These are phyloP conservation scores for Eupithecia insigniata DNA, from an alignment of 2,888 invertebrate genomes.

Conservation along the genomic window DNA sequence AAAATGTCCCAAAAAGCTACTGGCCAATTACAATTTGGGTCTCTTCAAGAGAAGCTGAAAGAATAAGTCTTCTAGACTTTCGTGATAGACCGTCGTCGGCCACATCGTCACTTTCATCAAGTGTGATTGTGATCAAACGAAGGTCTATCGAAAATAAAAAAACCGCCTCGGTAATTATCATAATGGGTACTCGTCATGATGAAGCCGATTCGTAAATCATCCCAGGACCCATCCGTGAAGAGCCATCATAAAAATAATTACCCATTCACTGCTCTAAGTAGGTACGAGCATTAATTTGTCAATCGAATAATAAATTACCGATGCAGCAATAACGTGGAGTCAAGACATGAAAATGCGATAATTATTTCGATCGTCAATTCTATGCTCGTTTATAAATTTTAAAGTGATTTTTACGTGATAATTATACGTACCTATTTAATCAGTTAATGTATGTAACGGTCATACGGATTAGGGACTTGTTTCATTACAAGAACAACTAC, in stretches of 20 bases:
- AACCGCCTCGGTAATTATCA: neutral
- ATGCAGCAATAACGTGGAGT: neutral
- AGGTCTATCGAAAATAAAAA: too few species aligned
- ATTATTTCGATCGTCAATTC: constrained; percentile 13
- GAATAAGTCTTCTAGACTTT: too few species aligned
- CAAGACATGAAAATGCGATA: constrained; percentile 10
- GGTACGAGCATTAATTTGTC: constrained; percentile 13
- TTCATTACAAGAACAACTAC: neutral
- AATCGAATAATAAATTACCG: constrained; percentile 12
- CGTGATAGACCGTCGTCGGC: too few species aligned
- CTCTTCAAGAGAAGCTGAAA: too few species aligned
- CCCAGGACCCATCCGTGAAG: neutral
- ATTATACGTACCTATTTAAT: neutral
- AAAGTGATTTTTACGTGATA: constrained; percentile 2
- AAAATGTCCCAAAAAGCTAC: too few species aligned
- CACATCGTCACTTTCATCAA: too few species aligned
- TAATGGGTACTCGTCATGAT: constrained; percentile 4
- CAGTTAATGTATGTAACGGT: neutral
- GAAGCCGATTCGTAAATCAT: constrained; percentile 12
- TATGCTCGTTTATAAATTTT: constrained; percentile 14
- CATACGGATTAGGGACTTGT: neutral
- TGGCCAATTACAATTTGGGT: too few species aligned
- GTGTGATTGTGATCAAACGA: too few species aligned
- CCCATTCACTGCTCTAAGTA: constrained; percentile 15
- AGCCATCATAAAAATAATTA: constrained; percentile 14